Conservation (phyloP, 1,140 invertebrate genomes). For the Pomacea maculata region DNA sequence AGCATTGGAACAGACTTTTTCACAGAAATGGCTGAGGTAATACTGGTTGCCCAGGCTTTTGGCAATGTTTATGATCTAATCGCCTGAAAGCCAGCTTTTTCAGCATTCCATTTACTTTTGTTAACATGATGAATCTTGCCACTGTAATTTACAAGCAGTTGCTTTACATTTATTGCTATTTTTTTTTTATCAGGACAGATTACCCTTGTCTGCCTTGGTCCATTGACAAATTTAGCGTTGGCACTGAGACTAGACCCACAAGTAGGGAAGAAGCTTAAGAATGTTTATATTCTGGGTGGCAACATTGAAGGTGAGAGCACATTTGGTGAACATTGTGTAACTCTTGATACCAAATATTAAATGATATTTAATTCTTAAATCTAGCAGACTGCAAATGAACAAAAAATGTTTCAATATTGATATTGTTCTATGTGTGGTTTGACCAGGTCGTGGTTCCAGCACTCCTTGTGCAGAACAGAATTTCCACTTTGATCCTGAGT, state of each 20-base stretch:
- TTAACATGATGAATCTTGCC: no score
- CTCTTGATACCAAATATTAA: no score
- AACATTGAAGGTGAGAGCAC: conserved; percentile 67
- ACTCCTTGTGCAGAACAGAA: conserved; percentile 80
- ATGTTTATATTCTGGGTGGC: conserved; percentile 81
- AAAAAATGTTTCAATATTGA: background rate
- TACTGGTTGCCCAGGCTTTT: no score
- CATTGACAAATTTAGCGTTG: conserved; percentile 81
- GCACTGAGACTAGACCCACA: conserved; percentile 75
- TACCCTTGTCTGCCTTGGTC: conserved; percentile 74
- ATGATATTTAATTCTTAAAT: no score
- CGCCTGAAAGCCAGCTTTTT: no score
- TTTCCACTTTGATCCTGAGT: conserved; percentile 81
- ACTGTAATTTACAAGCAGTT: no score
- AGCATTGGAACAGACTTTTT: no score
- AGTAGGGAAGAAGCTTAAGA: conserved; percentile 72
- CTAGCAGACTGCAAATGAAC: background rate
- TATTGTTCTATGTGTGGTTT: conserved; percentile 24
- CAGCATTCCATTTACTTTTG: no score
- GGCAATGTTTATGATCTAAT: no score
- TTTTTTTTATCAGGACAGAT: conserved; percentile 53
- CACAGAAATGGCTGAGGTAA: no score
- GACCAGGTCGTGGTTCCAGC: conserved; percentile 74
- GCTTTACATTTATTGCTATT: background rate
- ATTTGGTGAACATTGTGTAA: background rate